Conservation (phyloP, 2,113 vertebrate species). For the Chloropsis cyanopogon region DNA sequence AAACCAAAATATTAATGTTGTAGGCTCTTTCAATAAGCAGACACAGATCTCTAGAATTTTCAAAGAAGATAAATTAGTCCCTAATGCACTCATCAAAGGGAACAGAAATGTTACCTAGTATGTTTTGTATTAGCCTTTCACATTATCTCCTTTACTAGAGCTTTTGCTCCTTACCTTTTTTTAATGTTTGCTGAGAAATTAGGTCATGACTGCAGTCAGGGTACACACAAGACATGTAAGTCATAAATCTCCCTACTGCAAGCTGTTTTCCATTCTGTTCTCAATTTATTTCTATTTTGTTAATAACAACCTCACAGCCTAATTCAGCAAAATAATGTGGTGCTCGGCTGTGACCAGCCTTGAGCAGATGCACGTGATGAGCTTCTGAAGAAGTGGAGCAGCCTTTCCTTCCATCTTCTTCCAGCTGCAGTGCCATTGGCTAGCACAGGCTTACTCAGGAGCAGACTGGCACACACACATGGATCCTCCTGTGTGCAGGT, state of each 20-base stretch:
- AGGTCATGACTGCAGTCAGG: neutral
- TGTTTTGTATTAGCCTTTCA: conserved; percentile 18
- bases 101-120: neutral
- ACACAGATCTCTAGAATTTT: neutral
- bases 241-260: neutral
- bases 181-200: conserved; percentile 10
- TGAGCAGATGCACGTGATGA: neutral
- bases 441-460: fast-evolving
- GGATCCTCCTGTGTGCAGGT: neutral
- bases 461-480: fast-evolving
- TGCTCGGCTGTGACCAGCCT: neutral
- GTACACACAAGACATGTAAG: neutral
- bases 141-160: neutral
- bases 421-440: fast-evolving
- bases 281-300: conserved; percentile 23
- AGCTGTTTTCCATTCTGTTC: neutral
- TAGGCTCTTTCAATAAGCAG: neutral
- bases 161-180: neutral
- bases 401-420: neutral
- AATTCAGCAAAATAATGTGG: neutral
- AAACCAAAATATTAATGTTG: neutral
- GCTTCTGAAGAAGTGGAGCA: neutral
- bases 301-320: neutral
- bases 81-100: conserved; percentile 26
- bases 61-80: neutral